A percentile compares a stretch with the other conserved stretches of the same genome.
Evolutionary conservation across 2,113 vertebrate species (phyloP).

Genomic region (Apeltes quadracus): DNA sequence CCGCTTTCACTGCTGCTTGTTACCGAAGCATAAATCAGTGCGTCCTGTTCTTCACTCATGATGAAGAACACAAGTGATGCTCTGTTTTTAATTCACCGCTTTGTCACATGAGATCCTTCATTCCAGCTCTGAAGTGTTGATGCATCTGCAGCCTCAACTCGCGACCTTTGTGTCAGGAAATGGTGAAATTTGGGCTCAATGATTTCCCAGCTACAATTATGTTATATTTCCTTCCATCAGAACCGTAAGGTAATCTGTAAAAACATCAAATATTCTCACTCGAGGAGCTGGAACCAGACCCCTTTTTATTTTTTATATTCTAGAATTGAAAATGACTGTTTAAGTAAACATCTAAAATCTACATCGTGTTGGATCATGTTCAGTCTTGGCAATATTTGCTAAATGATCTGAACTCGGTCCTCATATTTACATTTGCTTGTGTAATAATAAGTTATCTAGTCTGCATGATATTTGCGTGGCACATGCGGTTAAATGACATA

Average conservation of each 20-base stretch:
- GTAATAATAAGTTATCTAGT: neutral
- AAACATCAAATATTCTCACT: neutral
- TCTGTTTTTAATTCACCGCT: neutral
- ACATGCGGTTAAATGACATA: neutral
- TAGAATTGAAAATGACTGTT: neutral
- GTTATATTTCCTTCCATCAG: neutral
- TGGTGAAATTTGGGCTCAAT: neutral
- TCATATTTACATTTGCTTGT: neutral
- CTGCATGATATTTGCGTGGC: neutral
- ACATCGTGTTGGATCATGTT: neutral
- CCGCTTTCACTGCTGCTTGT: constrained; percentile 57
- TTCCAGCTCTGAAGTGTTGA: neutral
- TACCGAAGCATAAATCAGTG: too few relatives aligned
- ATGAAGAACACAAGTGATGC: too few relatives aligned
- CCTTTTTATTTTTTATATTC: neutral
- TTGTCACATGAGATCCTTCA: constrained; percentile 2
- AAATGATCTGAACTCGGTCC: neutral
- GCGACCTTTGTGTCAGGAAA: neutral
- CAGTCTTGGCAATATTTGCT: neutral
- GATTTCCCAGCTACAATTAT: too few relatives aligned
- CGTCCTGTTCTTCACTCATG: too few relatives aligned
- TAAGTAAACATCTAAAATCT: too few relatives aligned
- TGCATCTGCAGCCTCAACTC: neutral
- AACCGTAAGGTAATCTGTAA: neutral
- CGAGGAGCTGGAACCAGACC: neutral